Evolutionary conservation across 2,888 invertebrate species (phyloP).

Genomic region (Melieria crassipennis): DNA sequence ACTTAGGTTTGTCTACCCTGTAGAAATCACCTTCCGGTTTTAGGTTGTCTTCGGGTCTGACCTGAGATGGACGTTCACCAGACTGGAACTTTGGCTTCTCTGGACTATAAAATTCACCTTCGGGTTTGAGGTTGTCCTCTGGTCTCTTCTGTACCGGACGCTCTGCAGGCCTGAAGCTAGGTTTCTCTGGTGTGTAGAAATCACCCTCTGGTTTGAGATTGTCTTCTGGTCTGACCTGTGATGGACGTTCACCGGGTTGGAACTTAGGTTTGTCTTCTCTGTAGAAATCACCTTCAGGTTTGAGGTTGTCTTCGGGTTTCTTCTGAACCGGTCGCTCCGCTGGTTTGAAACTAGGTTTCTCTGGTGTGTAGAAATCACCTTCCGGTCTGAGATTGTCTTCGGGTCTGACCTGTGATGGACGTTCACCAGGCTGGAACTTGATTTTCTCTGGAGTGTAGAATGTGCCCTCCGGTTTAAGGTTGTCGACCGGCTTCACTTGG

Average conservation of each 20-base stretch:
- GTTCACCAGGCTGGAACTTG: slow-evolving; percentile 58
- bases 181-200: slow-evolving; percentile 52
- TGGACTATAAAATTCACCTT: slow-evolving; percentile 66
- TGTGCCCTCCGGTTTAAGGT: slow-evolving; percentile 68
- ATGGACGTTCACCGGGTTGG: slow-evolving; percentile 60
- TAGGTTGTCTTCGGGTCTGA: slow-evolving; percentile 67
- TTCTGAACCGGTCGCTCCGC: slow-evolving; percentile 65
- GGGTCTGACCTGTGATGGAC: slow-evolving; percentile 59
- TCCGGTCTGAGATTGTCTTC: slow-evolving; percentile 68
- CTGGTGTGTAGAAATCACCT: slow-evolving; percentile 68
- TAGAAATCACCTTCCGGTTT: slow-evolving; percentile 69
- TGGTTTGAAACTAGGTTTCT: slow-evolving; percentile 64
- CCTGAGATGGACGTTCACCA: slow-evolving; percentile 65
- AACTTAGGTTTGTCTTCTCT: slow-evolving; percentile 62
- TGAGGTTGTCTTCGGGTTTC: slow-evolving; percentile 68
- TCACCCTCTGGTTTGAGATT: slow-evolving; percentile 66
- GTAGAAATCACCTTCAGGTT: slow-evolving; percentile 67
- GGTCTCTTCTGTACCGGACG: slow-evolving; percentile 64
- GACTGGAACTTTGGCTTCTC: slow-evolving; percentile 64
- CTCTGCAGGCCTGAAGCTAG: slow-evolving; percentile 60
- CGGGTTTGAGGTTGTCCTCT: slow-evolving; percentile 66
- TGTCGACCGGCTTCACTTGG: slow-evolving; percentile 64
- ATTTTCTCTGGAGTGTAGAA: slow-evolving; percentile 62
- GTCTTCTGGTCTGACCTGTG: slow-evolving; percentile 66
- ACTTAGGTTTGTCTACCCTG: slow-evolving; percentile 63